Conservation (phyloP, 92 coral and sea anemone species). For the Heliopora coerulea region DNA sequence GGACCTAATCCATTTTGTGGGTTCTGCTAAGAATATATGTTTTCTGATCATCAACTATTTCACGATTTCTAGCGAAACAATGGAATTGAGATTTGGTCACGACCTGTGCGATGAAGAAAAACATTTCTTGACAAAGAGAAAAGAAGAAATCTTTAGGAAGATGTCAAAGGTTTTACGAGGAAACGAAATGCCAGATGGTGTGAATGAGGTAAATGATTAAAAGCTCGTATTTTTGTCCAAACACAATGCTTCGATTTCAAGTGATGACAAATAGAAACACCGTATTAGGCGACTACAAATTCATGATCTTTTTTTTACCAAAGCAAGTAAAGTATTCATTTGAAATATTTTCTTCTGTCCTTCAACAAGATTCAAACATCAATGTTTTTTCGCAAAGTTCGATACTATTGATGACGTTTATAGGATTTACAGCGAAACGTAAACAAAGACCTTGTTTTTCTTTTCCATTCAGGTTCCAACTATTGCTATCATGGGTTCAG, state of each 20-base stretch:
- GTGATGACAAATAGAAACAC: too few species aligned
- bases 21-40: neutral
- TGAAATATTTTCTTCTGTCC: too few species aligned
- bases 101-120: conserved; percentile 69
- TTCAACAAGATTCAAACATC: too few species aligned
- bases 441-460: neutral
- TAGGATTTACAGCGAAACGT: neutral
- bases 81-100: conserved; percentile 62
- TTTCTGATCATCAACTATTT: neutral
- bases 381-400: too few species aligned
- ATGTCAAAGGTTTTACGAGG: conserved; percentile 56
- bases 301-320: too few species aligned
- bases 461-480: conserved; percentile 55
- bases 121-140: conserved; percentile 59
- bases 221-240: neutral
- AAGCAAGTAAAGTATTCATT: too few species aligned
- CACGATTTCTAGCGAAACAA: conserved; percentile 1
- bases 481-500: conserved; percentile 65
- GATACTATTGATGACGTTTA: too few species aligned
- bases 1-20: neutral
- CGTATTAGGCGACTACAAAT: too few species aligned
- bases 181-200: conserved; percentile 56
- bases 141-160: conserved; percentile 49
- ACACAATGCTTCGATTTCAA: neutral
- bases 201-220: conserved; percentile 56